A percentile compares a stretch with the other conserved stretches of the same genome.
Evolutionary conservation across 2,113 vertebrate genomes (phyloP).

Genomic region (Rhea americana): DNA sequence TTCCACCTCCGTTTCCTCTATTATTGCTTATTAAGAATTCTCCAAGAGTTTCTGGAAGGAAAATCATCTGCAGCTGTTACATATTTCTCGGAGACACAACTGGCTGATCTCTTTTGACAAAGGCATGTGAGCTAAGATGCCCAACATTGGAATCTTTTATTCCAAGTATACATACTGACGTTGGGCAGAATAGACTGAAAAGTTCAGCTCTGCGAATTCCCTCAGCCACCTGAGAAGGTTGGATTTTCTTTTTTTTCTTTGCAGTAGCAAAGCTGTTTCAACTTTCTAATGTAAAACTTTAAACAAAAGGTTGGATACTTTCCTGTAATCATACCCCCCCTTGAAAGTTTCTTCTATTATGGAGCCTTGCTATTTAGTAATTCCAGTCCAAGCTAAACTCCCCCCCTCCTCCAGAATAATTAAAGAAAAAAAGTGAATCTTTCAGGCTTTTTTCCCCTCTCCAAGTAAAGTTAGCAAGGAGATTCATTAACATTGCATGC

Average conservation of each 20-base stretch:
- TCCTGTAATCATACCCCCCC: neutral
- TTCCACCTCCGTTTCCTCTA: neutral
- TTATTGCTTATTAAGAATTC: neutral
- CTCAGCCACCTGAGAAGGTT: neutral
- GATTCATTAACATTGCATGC: neutral
- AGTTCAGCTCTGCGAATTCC: neutral
- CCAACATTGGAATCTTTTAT: neutral
- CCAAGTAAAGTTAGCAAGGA: neutral
- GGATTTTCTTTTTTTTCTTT: neutral
- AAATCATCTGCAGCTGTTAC: neutral
- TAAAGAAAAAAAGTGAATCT: neutral
- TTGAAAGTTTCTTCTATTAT: neutral
- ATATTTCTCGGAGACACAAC: neutral
- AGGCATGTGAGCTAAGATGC: neutral
- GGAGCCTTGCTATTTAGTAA: neutral
- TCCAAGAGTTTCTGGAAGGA: neutral
- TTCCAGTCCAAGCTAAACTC: neutral
- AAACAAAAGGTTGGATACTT: constrained; percentile 8
- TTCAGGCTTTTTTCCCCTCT: neutral
- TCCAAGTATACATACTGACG: neutral
- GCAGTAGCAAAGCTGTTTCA: neutral
- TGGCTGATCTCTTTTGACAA: neutral
- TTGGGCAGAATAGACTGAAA: neutral
- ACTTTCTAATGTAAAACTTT: neutral
- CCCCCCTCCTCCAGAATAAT: neutral